Evolutionary conservation across 2,797 vertebrate genomes (phyloP), one percentile per base, ranked within the genome.

Genomic region (Phalloptychus januarius): DNA sequence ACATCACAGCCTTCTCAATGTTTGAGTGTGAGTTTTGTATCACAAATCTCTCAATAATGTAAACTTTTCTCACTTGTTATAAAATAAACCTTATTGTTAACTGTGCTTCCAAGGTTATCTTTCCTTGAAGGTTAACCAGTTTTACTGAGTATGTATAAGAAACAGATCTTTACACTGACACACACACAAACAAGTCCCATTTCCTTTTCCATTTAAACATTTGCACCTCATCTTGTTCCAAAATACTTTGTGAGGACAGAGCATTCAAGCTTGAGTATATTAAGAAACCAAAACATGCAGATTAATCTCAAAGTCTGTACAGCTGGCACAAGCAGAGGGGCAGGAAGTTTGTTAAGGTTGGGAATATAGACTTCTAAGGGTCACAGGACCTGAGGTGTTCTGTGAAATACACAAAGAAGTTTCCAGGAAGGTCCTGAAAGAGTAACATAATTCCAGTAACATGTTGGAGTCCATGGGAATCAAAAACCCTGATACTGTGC

Each of bases 201-300:
- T 38, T 65, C 4, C 18, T 25, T 40, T 67, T 13, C 36, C 36
- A 38, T 25, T 40, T 10, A 67, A 67, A 67, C 63, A 40, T 69
- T 69, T 38, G 7, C 20, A 69, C 2, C 42, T 42, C 38, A 69
- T 23, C 38, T 44, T 69, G 63, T 44, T n/a, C 40, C 65, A 28
- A 69, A 69, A 69, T 23, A 42, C 25, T 42, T 69, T n/a, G 25
- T 44, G 40, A 44, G 65, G n/a, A n/a, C 65, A 69, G 40, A 69
- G 5, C 40, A 44, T 70, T 70, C 25, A 44, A 16, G 40, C 5
- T 70, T 44, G 40, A 70, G 67, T 4, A 44, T 25, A 70, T 5
- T 28, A 70, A 45, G 25, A 70, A n/a, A 44, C 67, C 25, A 42
- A 70, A 70, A 70, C 67, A 45, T 67, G 63, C 18, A 67, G 63